These are phyloP conservation scores for Machaerirhynchus nigripectus DNA, from an alignment of 2,113 vertebrate species.

Conservation along the genomic window DNA sequence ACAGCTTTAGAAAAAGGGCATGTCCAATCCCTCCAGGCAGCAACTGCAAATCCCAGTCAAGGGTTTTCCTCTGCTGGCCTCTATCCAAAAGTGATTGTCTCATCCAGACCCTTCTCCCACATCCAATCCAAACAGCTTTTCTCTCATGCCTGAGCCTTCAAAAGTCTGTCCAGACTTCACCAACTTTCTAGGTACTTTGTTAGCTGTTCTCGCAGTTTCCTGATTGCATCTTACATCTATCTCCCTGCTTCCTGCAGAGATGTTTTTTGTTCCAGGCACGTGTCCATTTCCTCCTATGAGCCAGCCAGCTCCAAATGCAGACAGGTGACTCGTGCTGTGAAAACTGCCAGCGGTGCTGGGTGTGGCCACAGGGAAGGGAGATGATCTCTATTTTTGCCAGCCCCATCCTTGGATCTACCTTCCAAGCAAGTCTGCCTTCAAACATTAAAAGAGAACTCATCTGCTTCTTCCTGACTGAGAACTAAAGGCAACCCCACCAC, in stretches of 20 bases:
- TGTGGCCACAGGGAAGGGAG: background rate
- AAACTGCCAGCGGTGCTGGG: background rate
- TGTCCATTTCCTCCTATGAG: background rate
- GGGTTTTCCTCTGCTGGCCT: background rate
- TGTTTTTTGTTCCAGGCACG: background rate
- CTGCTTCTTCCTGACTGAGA: background rate
- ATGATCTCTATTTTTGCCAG: background rate
- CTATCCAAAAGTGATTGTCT: background rate
- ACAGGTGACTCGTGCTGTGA: background rate
- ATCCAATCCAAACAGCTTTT: background rate
- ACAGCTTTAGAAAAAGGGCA: background rate
- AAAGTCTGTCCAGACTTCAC: background rate
- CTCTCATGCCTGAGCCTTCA: background rate
- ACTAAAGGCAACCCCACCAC: background rate
- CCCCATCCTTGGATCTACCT: background rate
- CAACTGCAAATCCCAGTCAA: background rate
- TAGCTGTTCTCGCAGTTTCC: background rate
- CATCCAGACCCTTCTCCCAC: background rate
- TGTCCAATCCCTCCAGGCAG: background rate
- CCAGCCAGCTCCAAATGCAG: background rate
- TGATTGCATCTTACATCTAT: background rate
- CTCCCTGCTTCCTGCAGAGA: background rate
- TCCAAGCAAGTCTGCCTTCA: background rate
- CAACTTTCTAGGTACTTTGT: background rate
- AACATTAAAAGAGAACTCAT: background rate